These are phyloP conservation scores for Eurystomus gularis DNA, from an alignment of 2,113 vertebrate genomes.

Conservation along the genomic window DNA sequence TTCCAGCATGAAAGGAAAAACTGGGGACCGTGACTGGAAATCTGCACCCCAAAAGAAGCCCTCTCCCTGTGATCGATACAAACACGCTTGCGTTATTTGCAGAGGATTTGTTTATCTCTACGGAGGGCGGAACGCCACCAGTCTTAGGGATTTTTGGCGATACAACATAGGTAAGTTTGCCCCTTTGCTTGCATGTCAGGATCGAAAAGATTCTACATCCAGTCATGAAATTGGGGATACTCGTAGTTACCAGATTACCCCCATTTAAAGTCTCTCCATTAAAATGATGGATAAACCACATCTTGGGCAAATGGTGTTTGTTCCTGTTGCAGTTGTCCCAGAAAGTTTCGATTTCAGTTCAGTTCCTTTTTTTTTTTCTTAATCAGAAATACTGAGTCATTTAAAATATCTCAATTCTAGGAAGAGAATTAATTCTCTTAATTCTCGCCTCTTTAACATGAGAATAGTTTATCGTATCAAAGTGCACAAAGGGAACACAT, in stretches of 20 bases:
- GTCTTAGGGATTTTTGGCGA: conserved; percentile 84
- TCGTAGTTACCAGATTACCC: neutral
- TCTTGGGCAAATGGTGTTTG: neutral
- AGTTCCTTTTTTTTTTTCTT: neutral
- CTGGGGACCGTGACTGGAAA: conserved; percentile 67
- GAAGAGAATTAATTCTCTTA: too few relatives aligned
- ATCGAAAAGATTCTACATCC: neutral
- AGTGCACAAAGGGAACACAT: neutral
- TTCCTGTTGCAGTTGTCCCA: neutral
- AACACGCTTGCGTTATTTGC: conserved; percentile 77
- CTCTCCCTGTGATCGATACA: conserved; percentile 80
- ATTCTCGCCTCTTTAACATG: neutral
- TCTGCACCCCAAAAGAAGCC: conserved; percentile 65
- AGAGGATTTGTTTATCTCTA: conserved; percentile 79
- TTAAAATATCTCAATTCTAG: neutral
- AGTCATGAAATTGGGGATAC: fast-evolving
- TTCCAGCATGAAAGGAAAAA: conserved; percentile 27
- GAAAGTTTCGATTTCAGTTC: neutral
- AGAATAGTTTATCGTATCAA: neutral
- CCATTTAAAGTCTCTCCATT: neutral
- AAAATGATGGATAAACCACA: neutral
- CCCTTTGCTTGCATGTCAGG: neutral
- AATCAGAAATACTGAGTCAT: neutral
- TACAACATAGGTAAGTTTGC: conserved; percentile 81
- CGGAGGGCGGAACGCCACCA: conserved; percentile 75